phyloP scores from a whole-genome alignment of 2,888 invertebrate species.

The Pterobdella sp. region DNA sequence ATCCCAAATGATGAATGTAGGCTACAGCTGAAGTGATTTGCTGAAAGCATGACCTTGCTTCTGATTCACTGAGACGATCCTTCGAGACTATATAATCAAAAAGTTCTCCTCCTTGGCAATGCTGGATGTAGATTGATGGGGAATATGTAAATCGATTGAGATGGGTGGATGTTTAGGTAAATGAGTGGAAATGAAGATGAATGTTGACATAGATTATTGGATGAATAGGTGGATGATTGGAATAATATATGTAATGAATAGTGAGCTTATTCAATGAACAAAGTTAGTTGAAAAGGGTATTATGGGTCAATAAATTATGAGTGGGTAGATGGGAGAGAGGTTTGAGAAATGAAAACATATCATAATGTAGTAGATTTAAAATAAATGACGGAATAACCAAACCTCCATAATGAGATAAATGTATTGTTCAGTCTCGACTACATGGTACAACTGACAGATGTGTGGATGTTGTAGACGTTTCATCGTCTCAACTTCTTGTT shows the following conservation, averaged over 20 bases:
- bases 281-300: no score
- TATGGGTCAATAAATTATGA: no score
- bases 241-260: no score
- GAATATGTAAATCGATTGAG: no score
- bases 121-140: constrained; percentile 53
- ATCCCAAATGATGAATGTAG: constrained; percentile 67
- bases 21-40: constrained; percentile 72
- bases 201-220: no score
- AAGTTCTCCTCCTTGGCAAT: constrained; percentile 73
- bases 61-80: constrained; percentile 63
- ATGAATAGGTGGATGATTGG: no score
- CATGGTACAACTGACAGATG: constrained; percentile 70
- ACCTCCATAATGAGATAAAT: constrained; percentile 71
- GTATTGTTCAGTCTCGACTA: constrained; percentile 66
- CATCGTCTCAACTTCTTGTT: constrained; percentile 66
- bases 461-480: constrained; percentile 65
- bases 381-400: constrained; percentile 25
- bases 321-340: no score
- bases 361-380: not conserved
- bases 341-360: no score
- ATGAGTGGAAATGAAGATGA: no score
- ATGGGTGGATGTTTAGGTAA: no score
- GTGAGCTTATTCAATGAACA: no score
- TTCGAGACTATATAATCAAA: constrained; percentile 76
- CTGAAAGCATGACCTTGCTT: constrained; percentile 66